Evolutionary conservation across 2,113 vertebrate species (phyloP), one percentile per base, ranked within the genome.

Genomic region (Dermatemys mawii): DNA sequence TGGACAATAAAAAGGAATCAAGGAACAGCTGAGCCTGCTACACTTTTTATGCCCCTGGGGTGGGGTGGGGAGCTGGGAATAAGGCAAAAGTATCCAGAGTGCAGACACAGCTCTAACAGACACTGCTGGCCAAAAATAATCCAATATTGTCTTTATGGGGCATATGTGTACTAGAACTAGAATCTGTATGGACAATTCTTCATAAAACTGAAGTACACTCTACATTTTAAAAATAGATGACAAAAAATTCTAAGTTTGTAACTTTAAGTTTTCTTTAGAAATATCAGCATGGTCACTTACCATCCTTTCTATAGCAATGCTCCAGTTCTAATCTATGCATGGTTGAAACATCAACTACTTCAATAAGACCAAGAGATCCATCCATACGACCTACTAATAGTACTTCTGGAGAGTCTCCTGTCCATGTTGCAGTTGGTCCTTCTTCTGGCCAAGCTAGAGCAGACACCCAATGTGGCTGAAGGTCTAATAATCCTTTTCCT

Each of bases 381-480:
- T 99, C 99, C 98, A 99, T 99, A 22, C 99, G 99, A 13, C 99
- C 99, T 88, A 99, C 99, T 95, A 99, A 94, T 86, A 99, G 91
- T n/a, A 99, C 94, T 90, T 99, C 99, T 48, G 98, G 98, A 90
- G 98, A 97, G 32, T 99, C 99, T 26, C 98, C 98, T 6, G 98
- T 97, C 99, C 99, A 99, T 54, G 98, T 54, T 60, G 98, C 96
- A 90, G 98, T 93, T 3, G 98, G 98, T 83, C 99, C 98, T 86
- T 99, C 98, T 92, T 99, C 98, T 2, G 99, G 98, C 99, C 99
- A 99, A 3, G 99, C 97, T 57, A 99, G 94, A 14, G 99, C 99
- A 44, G 99, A 99, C 4, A 99, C 99, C 99, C 99, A 99, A 87
- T 99, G 99, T 87, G 99, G 99, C 97, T 99, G 99, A 88, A 98